Conservation (phyloP, 2,888 invertebrate species). For the Cyclophora albipunctata region DNA sequence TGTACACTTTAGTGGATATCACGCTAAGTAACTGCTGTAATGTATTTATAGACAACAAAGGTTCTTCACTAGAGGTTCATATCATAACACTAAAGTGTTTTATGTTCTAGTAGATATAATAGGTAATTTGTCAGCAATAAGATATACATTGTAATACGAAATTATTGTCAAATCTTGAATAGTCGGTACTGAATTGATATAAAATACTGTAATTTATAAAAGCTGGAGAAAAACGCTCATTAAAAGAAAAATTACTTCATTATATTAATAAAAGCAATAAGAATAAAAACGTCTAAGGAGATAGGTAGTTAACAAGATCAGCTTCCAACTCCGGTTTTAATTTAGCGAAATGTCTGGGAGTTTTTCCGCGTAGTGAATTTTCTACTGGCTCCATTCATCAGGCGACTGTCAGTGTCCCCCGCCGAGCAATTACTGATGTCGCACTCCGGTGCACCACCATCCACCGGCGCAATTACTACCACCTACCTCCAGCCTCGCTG, state of each 20-base stretch:
- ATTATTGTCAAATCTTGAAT: too few species aligned
- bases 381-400: constrained; percentile 62
- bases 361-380: constrained; percentile 52
- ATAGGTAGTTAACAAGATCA: constrained; percentile 42
- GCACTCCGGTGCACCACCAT: constrained; percentile 53
- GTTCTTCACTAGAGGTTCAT: too few species aligned
- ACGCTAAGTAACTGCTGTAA: too few species aligned
- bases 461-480: constrained; percentile 51
- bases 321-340: constrained; percentile 48
- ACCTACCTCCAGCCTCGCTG: constrained; percentile 29
- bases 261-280: background rate
- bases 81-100: too few species aligned
- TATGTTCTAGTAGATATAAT: too few species aligned
- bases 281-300: constrained; percentile 5
- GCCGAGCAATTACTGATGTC: constrained; percentile 67
- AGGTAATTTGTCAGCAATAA: too few species aligned
- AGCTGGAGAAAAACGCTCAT: too few species aligned
- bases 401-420: constrained; percentile 55
- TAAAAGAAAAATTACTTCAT: too few species aligned
- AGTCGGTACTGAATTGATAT: too few species aligned
- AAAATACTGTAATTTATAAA: too few species aligned
- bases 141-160: too few species aligned
- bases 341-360: constrained; percentile 51
- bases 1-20: background rate
- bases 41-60: too few species aligned